These are phyloP conservation scores for Ypsolopha sequella DNA, from an alignment of 2,888 invertebrate species.

Conservation along the genomic window DNA sequence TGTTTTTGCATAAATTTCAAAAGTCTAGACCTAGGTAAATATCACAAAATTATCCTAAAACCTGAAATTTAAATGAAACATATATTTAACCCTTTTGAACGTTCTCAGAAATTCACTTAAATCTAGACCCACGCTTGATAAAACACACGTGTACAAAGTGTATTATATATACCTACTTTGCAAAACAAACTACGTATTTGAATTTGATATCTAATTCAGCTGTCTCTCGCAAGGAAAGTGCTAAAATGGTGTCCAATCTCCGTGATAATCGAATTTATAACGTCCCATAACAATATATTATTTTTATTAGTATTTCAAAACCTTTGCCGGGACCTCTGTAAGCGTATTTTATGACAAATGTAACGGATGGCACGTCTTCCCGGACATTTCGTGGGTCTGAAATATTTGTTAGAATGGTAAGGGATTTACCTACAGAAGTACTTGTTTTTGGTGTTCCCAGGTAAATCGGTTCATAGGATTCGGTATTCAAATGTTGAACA, in stretches of 20 bases:
- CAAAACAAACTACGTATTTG: too few relatives aligned
- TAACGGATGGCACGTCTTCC: constrained; percentile 12
- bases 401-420: constrained; percentile 12
- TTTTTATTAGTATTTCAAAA: constrained; percentile 33
- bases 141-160: too few relatives aligned
- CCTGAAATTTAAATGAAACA: too few relatives aligned
- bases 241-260: constrained; percentile 9
- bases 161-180: too few relatives aligned
- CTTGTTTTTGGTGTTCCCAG: constrained; percentile 6
- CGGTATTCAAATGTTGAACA: neutral
- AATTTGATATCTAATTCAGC: too few relatives aligned
- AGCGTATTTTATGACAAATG: constrained; percentile 21
- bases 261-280: constrained; percentile 24
- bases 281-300: constrained; percentile 30
- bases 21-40: too few relatives aligned
- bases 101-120: too few relatives aligned
- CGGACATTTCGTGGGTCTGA: constrained; percentile 12
- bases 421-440: constrained; percentile 9
- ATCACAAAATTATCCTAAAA: too few relatives aligned
- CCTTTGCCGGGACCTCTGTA: constrained; percentile 16
- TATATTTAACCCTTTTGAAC: too few relatives aligned
- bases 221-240: too few relatives aligned
- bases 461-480: constrained; percentile 5
- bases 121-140: too few relatives aligned
- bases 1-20: too few relatives aligned